phyloP scores from a whole-genome alignment of 1,140 invertebrate genomes.

The Macrobrachium nipponense region DNA sequence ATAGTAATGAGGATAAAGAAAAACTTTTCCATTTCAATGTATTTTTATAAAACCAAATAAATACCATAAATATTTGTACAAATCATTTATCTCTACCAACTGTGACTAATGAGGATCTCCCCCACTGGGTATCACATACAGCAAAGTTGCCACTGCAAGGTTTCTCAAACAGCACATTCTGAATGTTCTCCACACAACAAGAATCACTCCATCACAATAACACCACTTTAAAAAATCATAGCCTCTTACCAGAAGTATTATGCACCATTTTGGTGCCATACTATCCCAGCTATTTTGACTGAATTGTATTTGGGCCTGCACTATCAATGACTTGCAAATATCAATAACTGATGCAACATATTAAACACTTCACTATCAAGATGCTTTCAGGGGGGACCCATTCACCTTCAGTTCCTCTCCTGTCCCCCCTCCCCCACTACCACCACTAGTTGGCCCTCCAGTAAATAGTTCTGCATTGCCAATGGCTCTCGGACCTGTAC shows the following conservation, averaged over 20 bases:
- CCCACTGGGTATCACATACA: no score
- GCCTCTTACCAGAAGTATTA: no score
- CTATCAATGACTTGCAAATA: not conserved
- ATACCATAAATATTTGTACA: constrained; percentile 57
- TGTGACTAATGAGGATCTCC: constrained; percentile 1
- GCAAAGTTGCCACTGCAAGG: no score
- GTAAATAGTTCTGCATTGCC: not conserved
- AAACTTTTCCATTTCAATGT: not conserved
- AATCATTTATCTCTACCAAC: not conserved
- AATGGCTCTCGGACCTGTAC: not conserved
- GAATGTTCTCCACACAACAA: not conserved
- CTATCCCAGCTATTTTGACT: no score
- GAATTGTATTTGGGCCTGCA: no score
- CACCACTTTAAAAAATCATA: no score
- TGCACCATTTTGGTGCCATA: no score
- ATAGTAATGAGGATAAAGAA: not conserved
- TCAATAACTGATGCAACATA: not conserved
- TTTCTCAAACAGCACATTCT: no score
- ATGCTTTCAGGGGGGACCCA: constrained; percentile 41
- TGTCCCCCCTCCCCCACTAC: not conserved
- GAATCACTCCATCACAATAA: not conserved
- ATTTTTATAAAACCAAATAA: constrained; percentile 39
- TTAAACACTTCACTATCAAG: constrained; percentile 1
- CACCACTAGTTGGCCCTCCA: constrained; percentile 5
- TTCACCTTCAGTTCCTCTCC: constrained; percentile 34